These are phyloP conservation scores for Leucopternis melanops DNA, from an alignment of 2,113 vertebrate genomes.

Conservation along the genomic window DNA sequence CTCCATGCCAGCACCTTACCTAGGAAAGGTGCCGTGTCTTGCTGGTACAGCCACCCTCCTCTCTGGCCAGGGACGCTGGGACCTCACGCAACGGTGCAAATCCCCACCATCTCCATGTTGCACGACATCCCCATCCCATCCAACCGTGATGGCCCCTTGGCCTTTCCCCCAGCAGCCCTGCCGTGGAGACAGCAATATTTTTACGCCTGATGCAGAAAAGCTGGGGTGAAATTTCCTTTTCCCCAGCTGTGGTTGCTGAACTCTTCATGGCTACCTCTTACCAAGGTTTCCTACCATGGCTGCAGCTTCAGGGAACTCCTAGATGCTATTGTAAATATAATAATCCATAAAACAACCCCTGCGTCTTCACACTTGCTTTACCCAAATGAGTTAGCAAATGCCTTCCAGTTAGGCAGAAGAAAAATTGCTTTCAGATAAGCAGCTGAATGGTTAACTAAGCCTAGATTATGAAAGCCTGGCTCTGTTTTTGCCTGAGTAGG, in stretches of 20 bases:
- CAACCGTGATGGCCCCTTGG: fast-evolving
- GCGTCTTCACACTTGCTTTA: not conserved
- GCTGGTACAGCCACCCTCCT: not conserved
- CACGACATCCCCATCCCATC: not conserved
- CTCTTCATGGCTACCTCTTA: not conserved
- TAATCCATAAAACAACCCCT: not conserved
- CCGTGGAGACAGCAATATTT: not conserved
- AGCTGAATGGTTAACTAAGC: conserved; percentile 30
- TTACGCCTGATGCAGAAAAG: not conserved
- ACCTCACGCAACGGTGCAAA: not conserved
- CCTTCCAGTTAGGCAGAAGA: not conserved
- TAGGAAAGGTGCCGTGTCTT: not conserved
- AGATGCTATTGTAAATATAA: not conserved
- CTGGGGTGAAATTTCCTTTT: not conserved
- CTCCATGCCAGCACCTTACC: not conserved
- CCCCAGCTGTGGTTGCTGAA: not conserved
- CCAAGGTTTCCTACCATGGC: not conserved
- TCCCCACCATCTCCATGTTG: not conserved
- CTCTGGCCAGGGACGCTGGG: not conserved
- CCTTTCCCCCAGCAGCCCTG: not conserved
- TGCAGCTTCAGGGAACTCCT: not conserved
- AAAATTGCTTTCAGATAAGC: conserved; percentile 2
- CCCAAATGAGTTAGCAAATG: not conserved
- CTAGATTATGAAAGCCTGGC: not conserved
- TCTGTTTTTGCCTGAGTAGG: conserved; percentile 17